These are phyloP conservation scores for Azorinus chamasolen DNA, from an alignment of 2,888 invertebrate genomes.

Conservation along the genomic window DNA sequence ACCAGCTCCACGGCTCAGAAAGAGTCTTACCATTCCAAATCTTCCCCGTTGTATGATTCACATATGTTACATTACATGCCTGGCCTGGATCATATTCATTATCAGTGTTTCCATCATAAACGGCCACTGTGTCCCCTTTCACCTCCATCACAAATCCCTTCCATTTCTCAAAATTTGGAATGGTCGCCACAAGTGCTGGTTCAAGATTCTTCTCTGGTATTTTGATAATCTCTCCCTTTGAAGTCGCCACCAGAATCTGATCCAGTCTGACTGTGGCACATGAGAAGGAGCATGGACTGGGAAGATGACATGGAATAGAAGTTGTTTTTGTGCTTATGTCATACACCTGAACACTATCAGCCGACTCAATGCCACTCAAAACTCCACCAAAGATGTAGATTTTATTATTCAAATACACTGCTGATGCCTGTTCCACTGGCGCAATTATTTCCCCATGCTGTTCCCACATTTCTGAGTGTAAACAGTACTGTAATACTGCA, in stretches of 20 bases:
- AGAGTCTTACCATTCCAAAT: no score
- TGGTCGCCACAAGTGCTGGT: conserved; percentile 8
- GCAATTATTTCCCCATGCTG: no score
- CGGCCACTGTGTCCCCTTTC: not conserved
- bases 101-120: conserved; percentile 37
- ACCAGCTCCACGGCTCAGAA: no score
- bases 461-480: no score
- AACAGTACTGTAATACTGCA: no score
- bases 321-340: conserved; percentile 22
- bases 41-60: no score
- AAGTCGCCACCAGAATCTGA: conserved; percentile 41
- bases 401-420: conserved; percentile 27
- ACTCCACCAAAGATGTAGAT: conserved; percentile 49
- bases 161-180: conserved; percentile 23
- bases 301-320: conserved; percentile 35
- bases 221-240: conserved; percentile 36
- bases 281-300: conserved; percentile 34
- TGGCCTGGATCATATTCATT: no score
- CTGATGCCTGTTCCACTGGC: no score
- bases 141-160: conserved; percentile 28
- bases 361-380: conserved; percentile 13
- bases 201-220: conserved; percentile 7
- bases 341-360: conserved; percentile 42
- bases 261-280: no score
- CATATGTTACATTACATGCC: no score